phyloP scores from a whole-genome alignment of 37 sponge, comb jelly and placozoan genomes.

The Cladorhizidae sp. region DNA sequence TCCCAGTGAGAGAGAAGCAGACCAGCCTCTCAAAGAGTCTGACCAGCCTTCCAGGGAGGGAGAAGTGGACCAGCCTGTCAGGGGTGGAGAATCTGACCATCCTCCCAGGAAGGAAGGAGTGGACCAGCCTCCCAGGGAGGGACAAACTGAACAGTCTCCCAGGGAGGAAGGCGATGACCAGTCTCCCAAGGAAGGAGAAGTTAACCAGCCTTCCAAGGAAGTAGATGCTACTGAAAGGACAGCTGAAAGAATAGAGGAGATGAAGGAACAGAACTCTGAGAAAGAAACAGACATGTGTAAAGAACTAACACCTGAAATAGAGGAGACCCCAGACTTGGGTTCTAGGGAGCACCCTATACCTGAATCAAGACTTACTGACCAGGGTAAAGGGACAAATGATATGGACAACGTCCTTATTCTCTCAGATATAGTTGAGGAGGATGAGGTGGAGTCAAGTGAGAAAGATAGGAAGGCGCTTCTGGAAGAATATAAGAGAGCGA shows the following conservation, averaged over 20 bases:
- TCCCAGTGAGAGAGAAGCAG: neutral
- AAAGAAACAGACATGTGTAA: conserved; percentile 7
- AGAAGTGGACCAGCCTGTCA: too few relatives aligned
- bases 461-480: conserved; percentile 33
- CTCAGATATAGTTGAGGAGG: conserved; percentile 39
- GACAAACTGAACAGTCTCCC: too few relatives aligned
- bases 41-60: too few relatives aligned
- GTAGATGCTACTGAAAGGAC: too few relatives aligned
- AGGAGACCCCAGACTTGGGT: neutral
- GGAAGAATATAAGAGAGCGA: conserved; percentile 24
- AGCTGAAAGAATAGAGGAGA: neutral
- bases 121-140: too few relatives aligned
- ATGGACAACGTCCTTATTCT: neutral
- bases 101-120: too few relatives aligned
- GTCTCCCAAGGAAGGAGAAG: too few relatives aligned
- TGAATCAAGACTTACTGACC: neutral
- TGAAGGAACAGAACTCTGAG: neutral
- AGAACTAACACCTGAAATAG: neutral
- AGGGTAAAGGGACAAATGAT: neutral
- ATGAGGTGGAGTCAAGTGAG: conserved; percentile 44
- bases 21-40: too few relatives aligned
- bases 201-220: too few relatives aligned
- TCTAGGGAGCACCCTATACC: neutral
- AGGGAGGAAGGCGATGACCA: too few relatives aligned
- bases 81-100: too few relatives aligned